These are phyloP conservation scores for Ptiloglossa arizonensis DNA, from an alignment of 1,140 invertebrate species.

Conservation along the genomic window DNA sequence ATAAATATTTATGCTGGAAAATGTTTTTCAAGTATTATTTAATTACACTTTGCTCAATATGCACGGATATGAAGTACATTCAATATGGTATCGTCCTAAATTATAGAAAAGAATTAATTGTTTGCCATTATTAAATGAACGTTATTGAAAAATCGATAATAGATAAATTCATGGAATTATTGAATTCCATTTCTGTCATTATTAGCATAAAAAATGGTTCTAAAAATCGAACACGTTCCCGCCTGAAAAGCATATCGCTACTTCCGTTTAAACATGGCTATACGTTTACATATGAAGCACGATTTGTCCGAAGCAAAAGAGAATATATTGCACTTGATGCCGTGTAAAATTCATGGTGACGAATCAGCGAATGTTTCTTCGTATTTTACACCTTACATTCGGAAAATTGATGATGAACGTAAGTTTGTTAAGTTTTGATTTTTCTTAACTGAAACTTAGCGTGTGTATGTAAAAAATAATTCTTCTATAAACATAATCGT, in stretches of 20 bases:
- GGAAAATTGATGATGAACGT: slow-evolving; percentile 77
- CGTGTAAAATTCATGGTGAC: slow-evolving; percentile 88
- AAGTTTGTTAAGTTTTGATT: slow-evolving; percentile 56
- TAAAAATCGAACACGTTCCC: slow-evolving; percentile 12
- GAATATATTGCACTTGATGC: slow-evolving; percentile 86
- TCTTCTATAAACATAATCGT: not conserved
- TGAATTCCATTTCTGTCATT: slow-evolving; percentile 10
- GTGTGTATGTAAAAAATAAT: not conserved
- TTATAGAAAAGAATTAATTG: not conserved
- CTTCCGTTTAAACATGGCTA: slow-evolving; percentile 76
- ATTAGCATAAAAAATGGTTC: not conserved
- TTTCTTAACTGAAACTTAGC: not conserved
- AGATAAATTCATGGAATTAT: not conserved
- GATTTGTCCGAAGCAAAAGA: slow-evolving; percentile 74
- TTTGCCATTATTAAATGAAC: not conserved
- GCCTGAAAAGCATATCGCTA: slow-evolving; percentile 23
- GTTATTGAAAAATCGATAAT: not conserved
- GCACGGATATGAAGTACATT: not conserved
- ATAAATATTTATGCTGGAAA: not conserved
- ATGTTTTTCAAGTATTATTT: not conserved
- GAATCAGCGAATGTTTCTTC: slow-evolving; percentile 86
- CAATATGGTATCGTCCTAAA: not conserved
- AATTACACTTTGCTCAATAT: not conserved
- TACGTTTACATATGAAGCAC: slow-evolving; percentile 81
- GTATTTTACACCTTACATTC: slow-evolving; percentile 86